Evolutionary conservation across 2,888 invertebrate species (phyloP).

Genomic region (Pharmacophagus antenor): DNA sequence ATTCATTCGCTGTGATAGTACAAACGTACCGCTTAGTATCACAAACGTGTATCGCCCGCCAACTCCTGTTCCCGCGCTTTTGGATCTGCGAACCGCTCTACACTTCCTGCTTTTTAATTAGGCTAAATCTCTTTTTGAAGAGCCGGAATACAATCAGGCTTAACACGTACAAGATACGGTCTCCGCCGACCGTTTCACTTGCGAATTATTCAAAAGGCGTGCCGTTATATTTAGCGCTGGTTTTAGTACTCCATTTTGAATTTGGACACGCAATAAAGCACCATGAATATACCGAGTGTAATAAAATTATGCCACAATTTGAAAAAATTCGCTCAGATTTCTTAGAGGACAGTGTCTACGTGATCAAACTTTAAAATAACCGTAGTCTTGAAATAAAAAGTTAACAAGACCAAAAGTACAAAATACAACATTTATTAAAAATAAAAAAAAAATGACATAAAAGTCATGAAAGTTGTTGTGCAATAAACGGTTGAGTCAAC

Average conservation of each 20-base stretch:
- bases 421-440: too few relatives aligned
- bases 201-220: neutral
- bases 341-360: too few relatives aligned
- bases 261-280: neutral
- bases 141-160: neutral
- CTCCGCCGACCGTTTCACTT: neutral
- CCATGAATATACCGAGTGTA: neutral
- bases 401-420: too few relatives aligned
- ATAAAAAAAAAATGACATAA: too few relatives aligned
- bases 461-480: too few relatives aligned
- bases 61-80: slow-evolving; percentile 38
- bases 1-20: slow-evolving; percentile 23
- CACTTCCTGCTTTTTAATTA: slow-evolving; percentile 55
- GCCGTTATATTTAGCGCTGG: neutral
- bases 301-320: too few relatives aligned
- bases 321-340: too few relatives aligned
- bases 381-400: too few relatives aligned
- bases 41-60: slow-evolving; percentile 34
- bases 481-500: too few relatives aligned
- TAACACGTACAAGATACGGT: slow-evolving; percentile 13
- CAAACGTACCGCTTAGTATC: slow-evolving; percentile 34
- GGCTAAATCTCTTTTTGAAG: slow-evolving; percentile 32
- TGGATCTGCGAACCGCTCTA: slow-evolving; percentile 36
- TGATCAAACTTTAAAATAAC: too few relatives aligned
- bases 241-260: neutral